Percentiles rank a stretch among this genome's conserved stretches.
Conservation (phyloP, 2,113 vertebrate genomes). For the Dissostichus mawsoni region DNA sequence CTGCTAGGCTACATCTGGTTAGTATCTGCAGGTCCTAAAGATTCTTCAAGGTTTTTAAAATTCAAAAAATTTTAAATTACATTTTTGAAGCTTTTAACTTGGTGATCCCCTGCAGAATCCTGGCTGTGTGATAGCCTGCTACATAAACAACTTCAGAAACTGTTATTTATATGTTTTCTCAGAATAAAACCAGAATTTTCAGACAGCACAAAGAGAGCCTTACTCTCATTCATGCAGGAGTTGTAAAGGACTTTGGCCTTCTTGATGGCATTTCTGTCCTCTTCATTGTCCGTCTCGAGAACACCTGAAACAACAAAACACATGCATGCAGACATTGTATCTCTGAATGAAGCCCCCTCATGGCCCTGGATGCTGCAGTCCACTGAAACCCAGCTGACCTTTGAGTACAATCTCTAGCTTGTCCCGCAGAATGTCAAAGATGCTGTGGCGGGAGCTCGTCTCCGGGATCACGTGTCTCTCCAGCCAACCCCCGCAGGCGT, state of each 20-base stretch:
- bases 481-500: slow-evolving; percentile 95
- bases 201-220: slow-evolving; percentile 61
- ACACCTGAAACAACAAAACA: slow-evolving; percentile 84
- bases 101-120: not conserved
- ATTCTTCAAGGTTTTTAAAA: not conserved
- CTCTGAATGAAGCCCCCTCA: slow-evolving; percentile 31
- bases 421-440: slow-evolving; percentile 94
- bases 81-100: not conserved
- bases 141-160: not conserved
- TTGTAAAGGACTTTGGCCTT: slow-evolving; percentile 94
- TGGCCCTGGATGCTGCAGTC: slow-evolving; percentile 31
- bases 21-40: not conserved
- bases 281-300: slow-evolving; percentile 85
- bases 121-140: not conserved
- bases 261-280: slow-evolving; percentile 90
- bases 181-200: not conserved
- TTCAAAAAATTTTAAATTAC: not conserved
- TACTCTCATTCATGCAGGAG: slow-evolving; percentile 97
- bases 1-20: not conserved
- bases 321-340: slow-evolving; percentile 21
- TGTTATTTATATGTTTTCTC: not conserved
- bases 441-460: slow-evolving; percentile 93
- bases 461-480: slow-evolving; percentile 93
- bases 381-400: slow-evolving; percentile 81
- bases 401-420: slow-evolving; percentile 96